Percentiles rank a stretch among this genome's conserved stretches.
Evolutionary conservation across 1,140 invertebrate genomes (phyloP).

Genomic region (Drosophila orosa): DNA sequence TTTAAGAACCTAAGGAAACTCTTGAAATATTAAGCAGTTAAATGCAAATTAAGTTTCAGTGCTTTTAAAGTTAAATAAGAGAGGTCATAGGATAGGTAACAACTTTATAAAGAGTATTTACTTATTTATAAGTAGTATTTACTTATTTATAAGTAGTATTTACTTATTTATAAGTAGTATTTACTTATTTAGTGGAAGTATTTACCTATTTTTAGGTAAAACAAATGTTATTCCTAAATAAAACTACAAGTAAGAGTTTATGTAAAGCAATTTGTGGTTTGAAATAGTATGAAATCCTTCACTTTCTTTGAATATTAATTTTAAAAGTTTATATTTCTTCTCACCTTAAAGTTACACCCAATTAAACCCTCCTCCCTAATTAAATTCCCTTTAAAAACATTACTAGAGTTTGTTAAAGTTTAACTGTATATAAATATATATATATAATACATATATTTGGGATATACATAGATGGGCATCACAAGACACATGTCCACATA

Average conservation of each 20-base stretch:
- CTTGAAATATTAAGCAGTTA: too few relatives aligned
- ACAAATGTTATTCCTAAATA: not conserved
- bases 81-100: not conserved
- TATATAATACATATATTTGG: conserved; percentile 9
- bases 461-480: conserved; percentile 60
- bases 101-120: too few relatives aligned
- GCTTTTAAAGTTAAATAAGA: not conserved
- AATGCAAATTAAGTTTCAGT: too few relatives aligned
- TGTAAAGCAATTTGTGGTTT: not conserved
- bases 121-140: too few relatives aligned
- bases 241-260: not conserved
- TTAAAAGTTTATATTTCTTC: not conserved
- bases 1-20: too few relatives aligned
- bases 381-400: not conserved
- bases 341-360: not conserved
- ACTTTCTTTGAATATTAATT: not conserved
- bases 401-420: too few relatives aligned
- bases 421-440: conserved; percentile 25
- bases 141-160: not conserved
- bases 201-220: not conserved
- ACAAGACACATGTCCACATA: conserved; percentile 79
- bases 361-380: not conserved
- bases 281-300: not conserved
- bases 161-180: not conserved
- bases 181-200: too few relatives aligned